Conservation (phyloP, 1,140 invertebrate species). For the Ladona fulva region DNA sequence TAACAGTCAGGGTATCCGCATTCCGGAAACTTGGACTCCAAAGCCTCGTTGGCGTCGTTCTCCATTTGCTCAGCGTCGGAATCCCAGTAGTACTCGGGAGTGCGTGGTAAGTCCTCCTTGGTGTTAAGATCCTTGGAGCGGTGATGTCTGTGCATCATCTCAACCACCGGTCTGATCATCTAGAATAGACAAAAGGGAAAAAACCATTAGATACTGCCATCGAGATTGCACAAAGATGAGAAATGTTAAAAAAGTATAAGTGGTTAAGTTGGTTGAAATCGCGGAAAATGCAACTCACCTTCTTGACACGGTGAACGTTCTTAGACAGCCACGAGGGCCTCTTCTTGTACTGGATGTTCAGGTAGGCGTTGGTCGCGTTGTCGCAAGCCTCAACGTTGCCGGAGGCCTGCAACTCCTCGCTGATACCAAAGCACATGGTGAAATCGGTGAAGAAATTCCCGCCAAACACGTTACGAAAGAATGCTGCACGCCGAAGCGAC, state of each 20-base stretch:
- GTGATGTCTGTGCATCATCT: not conserved
- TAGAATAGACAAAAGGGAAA: not conserved
- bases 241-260: too few species aligned
- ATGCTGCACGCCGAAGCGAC: too few species aligned
- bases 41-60: not conserved
- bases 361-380: not conserved
- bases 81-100: not conserved
- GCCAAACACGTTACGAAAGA: too few species aligned
- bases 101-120: not conserved
- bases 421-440: not conserved
- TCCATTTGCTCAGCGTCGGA: not conserved
- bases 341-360: not conserved
- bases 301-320: not conserved
- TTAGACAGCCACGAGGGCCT: not conserved
- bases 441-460: not conserved
- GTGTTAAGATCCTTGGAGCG: not conserved
- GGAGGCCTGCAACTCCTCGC: too few species aligned
- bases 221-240: too few species aligned
- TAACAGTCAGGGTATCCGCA: not conserved
- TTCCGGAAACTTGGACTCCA: not conserved
- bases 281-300: not conserved
- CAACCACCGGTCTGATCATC: conserved; percentile 2
- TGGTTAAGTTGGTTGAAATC: too few species aligned
- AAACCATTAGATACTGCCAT: too few species aligned
- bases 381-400: not conserved